Conservation (phyloP, 1,140 invertebrate genomes). For the Brachionus sp. region DNA sequence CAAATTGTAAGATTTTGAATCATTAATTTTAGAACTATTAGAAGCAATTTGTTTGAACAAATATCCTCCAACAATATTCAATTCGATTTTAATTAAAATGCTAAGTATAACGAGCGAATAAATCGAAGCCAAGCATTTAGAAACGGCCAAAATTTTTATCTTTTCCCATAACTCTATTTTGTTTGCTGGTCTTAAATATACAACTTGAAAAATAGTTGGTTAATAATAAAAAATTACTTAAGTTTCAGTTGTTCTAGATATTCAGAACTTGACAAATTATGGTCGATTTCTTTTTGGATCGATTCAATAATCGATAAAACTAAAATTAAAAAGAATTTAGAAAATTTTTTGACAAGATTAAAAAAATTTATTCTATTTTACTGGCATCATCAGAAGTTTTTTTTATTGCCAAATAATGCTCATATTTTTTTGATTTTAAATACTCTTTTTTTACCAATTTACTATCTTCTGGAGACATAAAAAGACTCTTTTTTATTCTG, state of each 20-base stretch:
- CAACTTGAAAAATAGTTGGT: neutral
- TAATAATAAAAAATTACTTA: neutral
- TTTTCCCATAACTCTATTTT: slow-evolving; percentile 33
- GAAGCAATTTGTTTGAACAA: neutral
- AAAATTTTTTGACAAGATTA: neutral
- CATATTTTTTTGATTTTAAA: neutral
- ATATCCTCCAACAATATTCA: slow-evolving; percentile 3
- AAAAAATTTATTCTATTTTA: neutral
- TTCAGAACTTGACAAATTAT: neutral
- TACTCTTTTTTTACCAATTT: neutral
- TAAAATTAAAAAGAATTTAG: neutral
- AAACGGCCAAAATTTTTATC: slow-evolving; percentile 7
- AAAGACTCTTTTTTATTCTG: neutral
- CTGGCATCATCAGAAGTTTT: slow-evolving; percentile 32
- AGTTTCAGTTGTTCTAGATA: slow-evolving; percentile 25
- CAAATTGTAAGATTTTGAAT: neutral
- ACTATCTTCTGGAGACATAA: neutral
- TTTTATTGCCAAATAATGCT: slow-evolving; percentile 11
- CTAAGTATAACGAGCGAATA: neutral
- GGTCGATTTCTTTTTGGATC: neutral
- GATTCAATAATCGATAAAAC: neutral
- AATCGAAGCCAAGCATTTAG: slow-evolving; percentile 5
- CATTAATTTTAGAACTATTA: neutral
- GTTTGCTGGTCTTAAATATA: neutral
- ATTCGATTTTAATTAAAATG: neutral